These are phyloP conservation scores for Druceiella hillmani DNA, from an alignment of 2,888 invertebrate genomes.

Conservation along the genomic window DNA sequence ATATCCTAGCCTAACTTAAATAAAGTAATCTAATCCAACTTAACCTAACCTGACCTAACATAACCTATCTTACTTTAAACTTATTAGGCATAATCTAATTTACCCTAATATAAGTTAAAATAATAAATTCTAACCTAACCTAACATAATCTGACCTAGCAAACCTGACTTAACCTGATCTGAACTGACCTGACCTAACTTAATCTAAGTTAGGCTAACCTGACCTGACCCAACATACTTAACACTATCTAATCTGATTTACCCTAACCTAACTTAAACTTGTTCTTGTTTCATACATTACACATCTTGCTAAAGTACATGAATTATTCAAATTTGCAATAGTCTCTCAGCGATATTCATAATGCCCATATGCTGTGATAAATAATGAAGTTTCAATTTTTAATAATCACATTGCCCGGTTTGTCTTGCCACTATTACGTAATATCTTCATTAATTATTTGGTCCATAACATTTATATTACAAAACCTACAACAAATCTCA, in stretches of 20 bases:
- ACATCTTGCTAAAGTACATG: too few species aligned
- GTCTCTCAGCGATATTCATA: too few species aligned
- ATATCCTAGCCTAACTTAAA: slow-evolving; percentile 3
- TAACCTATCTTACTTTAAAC: slow-evolving; percentile 1
- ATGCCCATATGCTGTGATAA: too few species aligned
- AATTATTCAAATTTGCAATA: too few species aligned
- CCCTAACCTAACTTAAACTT: background rate
- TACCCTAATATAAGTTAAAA: slow-evolving; percentile 1
- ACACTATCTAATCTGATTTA: background rate
- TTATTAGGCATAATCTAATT: background rate
- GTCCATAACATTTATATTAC: too few species aligned
- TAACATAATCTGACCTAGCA: slow-evolving; percentile 3
- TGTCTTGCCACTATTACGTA: too few species aligned
- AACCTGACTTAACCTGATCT: slow-evolving; percentile 4
- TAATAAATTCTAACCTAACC: slow-evolving; percentile 4
- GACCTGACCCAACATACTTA: slow-evolving; percentile 3
- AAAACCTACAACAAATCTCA: too few species aligned
- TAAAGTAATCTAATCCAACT: slow-evolving; percentile 2
- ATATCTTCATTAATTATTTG: too few species aligned
- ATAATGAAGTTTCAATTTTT: too few species aligned
- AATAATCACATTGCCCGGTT: too few species aligned
- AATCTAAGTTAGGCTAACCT: slow-evolving; percentile 3
- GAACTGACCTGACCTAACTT: slow-evolving; percentile 3
- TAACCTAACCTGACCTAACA: slow-evolving; percentile 4
- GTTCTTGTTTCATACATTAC: too few species aligned